Evolutionary conservation across 2,888 invertebrate species (phyloP), one percentile per base, ranked within the genome.

Genomic region (Meganola albula): DNA sequence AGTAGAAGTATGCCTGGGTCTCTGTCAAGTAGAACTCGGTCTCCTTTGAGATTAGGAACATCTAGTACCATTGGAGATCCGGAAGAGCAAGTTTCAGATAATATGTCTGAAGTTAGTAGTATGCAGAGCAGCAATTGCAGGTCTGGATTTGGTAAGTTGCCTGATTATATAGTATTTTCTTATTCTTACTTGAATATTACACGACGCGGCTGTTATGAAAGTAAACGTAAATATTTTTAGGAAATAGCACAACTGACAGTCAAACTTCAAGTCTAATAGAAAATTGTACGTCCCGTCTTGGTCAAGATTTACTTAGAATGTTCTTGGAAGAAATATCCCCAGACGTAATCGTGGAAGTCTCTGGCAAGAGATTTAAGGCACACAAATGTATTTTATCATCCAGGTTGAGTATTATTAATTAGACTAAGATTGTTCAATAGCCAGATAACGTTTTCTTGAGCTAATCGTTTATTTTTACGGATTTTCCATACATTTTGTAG

Each of bases 361-460:
- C 91, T 23, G 95, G 94, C 1, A 89, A 92, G 28, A 89, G 93
- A 29, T 91, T 97, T 28, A 92, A 92, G 64, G 97, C 97, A 1
- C 97, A 97, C 68, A 95, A 95, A 74, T 97, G 97, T 70, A 95
- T 98, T 58, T 80, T 98, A 40, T 93, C 95, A 30, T 96, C 96
- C 8, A 88, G 86, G 85, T 83, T 59, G 11, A 6, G 25, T 37
- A 16, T 20, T 26, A n/a, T n/a, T n/a, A n/a, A n/a, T n/a, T n/a
- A n/a, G n/a, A n/a, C n/a, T n/a, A n/a, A n/a, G n/a, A n/a, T n/a
- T n/a, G n/a, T n/a, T n/a, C n/a, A n/a, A n/a, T n/a, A n/a, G n/a
- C n/a, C n/a, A n/a, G n/a, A n/a, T n/a, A n/a, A n/a, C n/a, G n/a
- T n/a, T n/a, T n/a, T n/a, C n/a, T n/a, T n/a, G n/a, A n/a, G n/a